Percentiles rank a stretch among this genome's conserved stretches.
These are phyloP conservation scores for Cottus gobio DNA, from an alignment of 2,113 vertebrate species.

Conservation along the genomic window DNA sequence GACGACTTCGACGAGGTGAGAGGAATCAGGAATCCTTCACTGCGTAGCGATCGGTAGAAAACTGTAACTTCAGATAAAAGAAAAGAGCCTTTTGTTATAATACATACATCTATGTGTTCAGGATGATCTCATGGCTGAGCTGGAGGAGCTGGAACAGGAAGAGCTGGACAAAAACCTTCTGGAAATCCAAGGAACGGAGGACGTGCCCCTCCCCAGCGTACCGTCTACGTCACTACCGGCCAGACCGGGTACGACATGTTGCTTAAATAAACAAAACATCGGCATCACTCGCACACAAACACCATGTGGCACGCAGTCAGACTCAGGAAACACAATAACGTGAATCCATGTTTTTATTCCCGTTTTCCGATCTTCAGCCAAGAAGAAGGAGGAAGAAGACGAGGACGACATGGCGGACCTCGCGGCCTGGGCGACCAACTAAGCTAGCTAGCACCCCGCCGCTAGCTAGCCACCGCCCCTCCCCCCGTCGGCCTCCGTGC, in stretches of 20 bases:
- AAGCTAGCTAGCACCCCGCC: conserved; percentile 32
- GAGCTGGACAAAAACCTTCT: conserved; percentile 95
- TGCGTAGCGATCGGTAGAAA: too few relatives aligned
- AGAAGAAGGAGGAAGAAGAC: conserved; percentile 95
- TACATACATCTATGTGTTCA: too few relatives aligned
- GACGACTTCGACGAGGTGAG: conserved; percentile 95
- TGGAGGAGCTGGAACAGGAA: conserved; percentile 97
- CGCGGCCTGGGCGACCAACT: conserved; percentile 89
- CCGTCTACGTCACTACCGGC: conserved; percentile 92
- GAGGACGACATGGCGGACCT: conserved; percentile 96
- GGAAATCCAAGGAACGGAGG: conserved; percentile 89
- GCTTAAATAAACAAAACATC: background rate
- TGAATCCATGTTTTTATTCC: background rate
- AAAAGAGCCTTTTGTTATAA: background rate
- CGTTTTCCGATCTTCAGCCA: conserved; percentile 75
- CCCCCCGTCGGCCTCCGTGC: conserved; percentile 38
- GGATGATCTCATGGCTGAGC: conserved; percentile 97
- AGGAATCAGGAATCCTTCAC: too few relatives aligned
- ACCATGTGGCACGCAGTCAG: background rate
- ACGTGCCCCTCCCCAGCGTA: conserved; percentile 93
- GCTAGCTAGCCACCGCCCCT: conserved; percentile 31
- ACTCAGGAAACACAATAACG: background rate
- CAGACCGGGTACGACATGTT: conserved; percentile 77
- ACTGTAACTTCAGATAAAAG: background rate
- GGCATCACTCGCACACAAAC: background rate